Evolutionary conservation across 2,888 invertebrate genomes (phyloP).

Genomic region (Leptinotarsa rubiginosa): DNA sequence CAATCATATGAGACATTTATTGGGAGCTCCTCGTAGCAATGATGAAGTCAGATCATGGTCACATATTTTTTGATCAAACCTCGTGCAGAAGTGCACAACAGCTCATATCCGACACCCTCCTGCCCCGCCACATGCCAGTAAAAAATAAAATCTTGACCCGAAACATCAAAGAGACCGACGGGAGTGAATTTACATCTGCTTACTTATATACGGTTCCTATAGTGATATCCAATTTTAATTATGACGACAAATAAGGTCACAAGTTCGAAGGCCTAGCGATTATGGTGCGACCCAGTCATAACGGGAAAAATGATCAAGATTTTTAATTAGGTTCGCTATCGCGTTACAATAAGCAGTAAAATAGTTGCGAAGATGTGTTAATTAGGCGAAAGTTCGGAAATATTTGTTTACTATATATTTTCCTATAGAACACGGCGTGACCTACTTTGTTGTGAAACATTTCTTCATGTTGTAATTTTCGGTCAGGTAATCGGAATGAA

Average conservation of each 20-base stretch:
- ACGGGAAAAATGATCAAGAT: not conserved
- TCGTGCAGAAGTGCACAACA: too few relatives aligned
- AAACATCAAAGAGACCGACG: too few relatives aligned
- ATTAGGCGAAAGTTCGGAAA: conserved; percentile 35
- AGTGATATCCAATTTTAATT: not conserved
- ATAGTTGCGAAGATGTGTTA: conserved; percentile 22
- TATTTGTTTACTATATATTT: conserved; percentile 27
- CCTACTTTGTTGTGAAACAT: conserved; percentile 34
- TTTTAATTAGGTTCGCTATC: conserved; percentile 17
- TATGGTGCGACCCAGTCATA: not conserved
- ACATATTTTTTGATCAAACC: too few relatives aligned
- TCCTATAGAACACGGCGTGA: conserved; percentile 25
- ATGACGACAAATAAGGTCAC: not conserved
- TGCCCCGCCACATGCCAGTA: too few relatives aligned
- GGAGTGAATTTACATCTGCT: too few relatives aligned
- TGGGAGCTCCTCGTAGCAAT: too few relatives aligned
- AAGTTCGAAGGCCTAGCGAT: not conserved
- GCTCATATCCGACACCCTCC: too few relatives aligned
- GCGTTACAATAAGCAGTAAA: conserved; percentile 8
- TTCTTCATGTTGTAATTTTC: conserved; percentile 19
- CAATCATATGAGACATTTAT: too few relatives aligned
- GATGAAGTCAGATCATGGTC: too few relatives aligned
- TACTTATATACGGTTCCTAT: too few relatives aligned
- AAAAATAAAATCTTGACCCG: too few relatives aligned
- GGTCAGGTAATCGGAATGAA: conserved; percentile 8